Evolutionary conservation across 2,888 invertebrate species (phyloP).

Genomic region (Drosophila subsilvestris): DNA sequence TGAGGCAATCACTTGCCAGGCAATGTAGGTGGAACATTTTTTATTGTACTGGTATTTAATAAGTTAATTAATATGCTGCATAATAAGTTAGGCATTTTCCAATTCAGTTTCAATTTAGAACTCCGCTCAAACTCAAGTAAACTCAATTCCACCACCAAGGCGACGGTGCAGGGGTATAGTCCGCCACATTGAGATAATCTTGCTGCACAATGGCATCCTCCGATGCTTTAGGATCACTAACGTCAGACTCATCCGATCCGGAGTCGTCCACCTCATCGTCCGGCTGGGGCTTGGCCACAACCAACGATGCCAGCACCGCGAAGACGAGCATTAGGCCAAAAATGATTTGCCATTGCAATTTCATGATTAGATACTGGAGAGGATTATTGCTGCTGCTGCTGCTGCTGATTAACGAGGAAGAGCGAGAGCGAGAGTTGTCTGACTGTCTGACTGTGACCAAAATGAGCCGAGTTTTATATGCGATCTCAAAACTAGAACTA

Average conservation of each 20-base stretch:
- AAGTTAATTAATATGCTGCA: neutral
- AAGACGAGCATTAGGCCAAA: conserved; percentile 41
- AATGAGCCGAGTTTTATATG: conserved; percentile 15
- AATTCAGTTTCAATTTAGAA: too few species aligned
- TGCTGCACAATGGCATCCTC: conserved; percentile 7
- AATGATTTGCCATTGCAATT: conserved; percentile 50
- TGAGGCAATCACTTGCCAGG: neutral
- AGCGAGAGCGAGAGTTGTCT: conserved; percentile 17
- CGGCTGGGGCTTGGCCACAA: conserved; percentile 12
- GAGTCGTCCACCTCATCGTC: neutral
- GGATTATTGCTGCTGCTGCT: too few species aligned
- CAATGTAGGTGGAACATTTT: too few species aligned
- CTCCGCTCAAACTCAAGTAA: neutral
- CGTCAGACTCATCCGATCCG: neutral
- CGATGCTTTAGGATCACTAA: neutral
- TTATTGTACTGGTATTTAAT: neutral
- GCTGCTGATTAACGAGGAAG: neutral
- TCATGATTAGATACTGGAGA: conserved; percentile 42
- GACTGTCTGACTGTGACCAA: neutral
- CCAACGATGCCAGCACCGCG: conserved; percentile 37
- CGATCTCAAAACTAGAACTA: neutral
- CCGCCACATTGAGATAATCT: conserved; percentile 33
- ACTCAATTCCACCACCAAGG: conserved; percentile 38
- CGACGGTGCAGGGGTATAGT: conserved; percentile 12
- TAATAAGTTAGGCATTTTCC: neutral